Evolutionary conservation across 2,888 invertebrate genomes (phyloP), one percentile per base, ranked within the genome.

Genomic region (Tinea pellionella): DNA sequence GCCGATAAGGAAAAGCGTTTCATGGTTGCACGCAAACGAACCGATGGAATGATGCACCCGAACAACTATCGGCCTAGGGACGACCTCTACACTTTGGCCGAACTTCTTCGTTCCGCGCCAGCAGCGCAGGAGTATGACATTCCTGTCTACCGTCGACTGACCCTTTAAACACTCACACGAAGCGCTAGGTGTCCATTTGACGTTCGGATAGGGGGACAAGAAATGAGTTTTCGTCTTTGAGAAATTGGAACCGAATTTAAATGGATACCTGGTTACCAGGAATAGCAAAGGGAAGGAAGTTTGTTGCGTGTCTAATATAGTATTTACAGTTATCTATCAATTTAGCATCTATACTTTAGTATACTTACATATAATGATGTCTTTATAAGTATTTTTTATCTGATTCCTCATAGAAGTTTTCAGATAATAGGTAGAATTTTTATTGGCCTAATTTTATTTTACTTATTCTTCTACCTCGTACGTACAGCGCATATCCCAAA

Each of bases 1-100:
- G 79, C 80, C 7, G 86, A 84, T 67, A 86, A 85, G 65, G 72
- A 86, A 73, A 91, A 91, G 72, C 82, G 90, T 42, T 91, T 90
- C 69, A 90, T 90, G 90, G 90, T 91, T 0, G 88, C 90, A 18
- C 85, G 89, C 67, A 90, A 90, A 71, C 84, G 85, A 6, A 81
- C 88, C 0, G 86, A 85, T 60, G 69, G 73, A 37, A 73, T 79
- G 74, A 70, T 77, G 68, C 83, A 78, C 65, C 85, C 85, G 67
- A 83, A 82, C 63, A 78, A 71, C 67, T 86, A 85, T 67, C 69
- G 86, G 62, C 84, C 88, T 63, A 85, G 88, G 47, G 90, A 90
- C 63, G 90, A 90, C 66, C 83, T 89, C 56, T 90, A 90, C 72
- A 89, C 89, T 0, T 76, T 91, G 59, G 89, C 90, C 7, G 90